Evolutionary conservation across 30 jellyfish, hydroid and myxozoan species (phyloP), one percentile per base, ranked within the genome.

Genomic region (Hydractinia echinata): DNA sequence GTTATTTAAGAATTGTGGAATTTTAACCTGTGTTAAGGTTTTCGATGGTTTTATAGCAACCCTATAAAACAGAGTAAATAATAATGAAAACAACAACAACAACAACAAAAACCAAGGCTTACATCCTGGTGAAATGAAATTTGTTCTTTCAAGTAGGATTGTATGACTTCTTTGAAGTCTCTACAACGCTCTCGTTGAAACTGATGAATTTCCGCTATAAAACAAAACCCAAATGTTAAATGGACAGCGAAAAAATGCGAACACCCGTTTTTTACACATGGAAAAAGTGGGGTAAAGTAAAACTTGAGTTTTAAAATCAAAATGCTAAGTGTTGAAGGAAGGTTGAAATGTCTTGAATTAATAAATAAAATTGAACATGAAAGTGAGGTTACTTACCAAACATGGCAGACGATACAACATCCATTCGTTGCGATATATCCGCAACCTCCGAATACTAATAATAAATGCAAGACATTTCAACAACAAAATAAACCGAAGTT

Each of bases 181-280:
- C 98, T 80, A 21, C 89, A 88, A 53, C 98, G 55, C 69, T 91
- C 98, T 4, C 98, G 95, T 80, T 91, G 98, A 76, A 91, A 91
- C 53, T 91, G 98, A 71, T 91, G 90, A 4, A 91, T 86, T 81
- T 91, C 98, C 79, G 98, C 98, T 91, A 67, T 70, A 83, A 62
- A 49, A 73, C 19, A 20, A 66, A 51, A 6, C 0, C 9, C 13
- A 73, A 49, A 76, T 15, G 11, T 19, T 8, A 20, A 16, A 67
- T 30, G 21, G 19, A 55, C 55, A 77, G 19, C 9, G 77, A 21
- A 7, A 79, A 5, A 21, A 19, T 54, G 8, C 20, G 67, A 50
- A 16, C 8, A 1, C 51, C 50, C 8, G 5, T 67, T 54, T 10
- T 18, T 50, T n/a, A 49, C 51, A 16, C 10, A 6, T 10, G 4